These are phyloP conservation scores for Belgica antarctica DNA, from an alignment of 2,888 invertebrate genomes.

Conservation along the genomic window DNA sequence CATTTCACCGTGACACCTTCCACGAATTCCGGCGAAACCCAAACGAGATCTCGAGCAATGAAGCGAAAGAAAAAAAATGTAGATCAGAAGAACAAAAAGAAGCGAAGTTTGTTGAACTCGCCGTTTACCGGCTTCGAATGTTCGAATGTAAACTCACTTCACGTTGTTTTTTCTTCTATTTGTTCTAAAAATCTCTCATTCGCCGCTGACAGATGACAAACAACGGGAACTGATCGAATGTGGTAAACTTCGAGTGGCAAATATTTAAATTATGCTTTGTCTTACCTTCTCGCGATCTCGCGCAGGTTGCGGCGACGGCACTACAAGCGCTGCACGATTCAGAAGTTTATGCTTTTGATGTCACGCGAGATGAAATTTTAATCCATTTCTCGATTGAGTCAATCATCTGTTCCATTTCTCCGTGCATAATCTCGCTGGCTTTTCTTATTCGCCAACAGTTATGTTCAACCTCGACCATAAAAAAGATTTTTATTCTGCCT, in stretches of 20 bases:
- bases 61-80: conserved; percentile 10
- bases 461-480: not conserved
- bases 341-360: not conserved
- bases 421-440: too few species aligned
- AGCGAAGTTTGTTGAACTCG: not conserved
- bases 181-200: too few species aligned
- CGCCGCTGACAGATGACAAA: not conserved
- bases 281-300: too few species aligned
- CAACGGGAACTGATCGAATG: not conserved
- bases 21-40: not conserved
- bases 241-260: not conserved
- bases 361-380: not conserved
- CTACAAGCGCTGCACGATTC: too few species aligned
- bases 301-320: too few species aligned
- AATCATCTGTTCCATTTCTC: not conserved
- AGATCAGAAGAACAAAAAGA: not conserved
- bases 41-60: not conserved
- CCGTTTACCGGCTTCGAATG: not conserved
- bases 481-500: not conserved
- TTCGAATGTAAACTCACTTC: too few species aligned
- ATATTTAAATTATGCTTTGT: too few species aligned
- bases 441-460: not conserved
- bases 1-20: too few species aligned
- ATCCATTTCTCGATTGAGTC: not conserved
- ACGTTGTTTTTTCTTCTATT: too few species aligned